Base-by-base conservation (phyloP, 2,888 invertebrate species). In the Neria commutata region DNA sequence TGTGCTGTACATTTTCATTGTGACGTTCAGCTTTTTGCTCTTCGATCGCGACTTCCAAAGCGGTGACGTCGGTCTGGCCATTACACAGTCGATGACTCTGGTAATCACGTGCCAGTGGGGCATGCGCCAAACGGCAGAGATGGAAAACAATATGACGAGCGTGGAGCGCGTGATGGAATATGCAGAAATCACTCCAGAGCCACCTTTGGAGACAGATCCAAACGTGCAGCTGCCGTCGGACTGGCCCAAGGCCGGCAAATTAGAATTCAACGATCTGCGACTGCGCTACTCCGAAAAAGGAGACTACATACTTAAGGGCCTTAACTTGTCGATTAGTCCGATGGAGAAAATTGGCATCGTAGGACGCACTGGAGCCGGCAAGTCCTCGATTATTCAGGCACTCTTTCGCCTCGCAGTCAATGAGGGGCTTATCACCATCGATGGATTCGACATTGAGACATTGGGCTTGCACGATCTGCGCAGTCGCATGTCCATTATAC, bases 331-430 rank as follows among this genome's bases (percentile, higher is more conserved):
- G 14, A 85, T 90, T 21, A 76, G 83, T 16, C 66, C 79, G 0
- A 72, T 63, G 66, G 81, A 82, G 62, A 79, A 92, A 89, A 85
- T 93, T 46, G 94, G 94, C 37, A 90, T 94, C 53, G 92, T 93
- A 6, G 95, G 95, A 0, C 85, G 94, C 58, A 94, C 94, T 0
- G 95, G 94, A 1, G 94, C 94, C 2, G 94, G 94, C 19, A 94
- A 94, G 78, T 91, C 91, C 0, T 92, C 92, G 0, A 81, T 93
- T 21, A 89, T 92, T 64, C 87, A 91, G 2, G 91, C 94, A 0
- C 82, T 97, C 21, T 96, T 96, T 82, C 86, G 94, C 1, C 80
- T 96, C 63, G 88, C 91, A 0, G 88, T 90, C 21, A 87, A 91
- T 23, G 89, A 89, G 42, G 96, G 95, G 0, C 76, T 83, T n/a